Conservation (phyloP, 2,113 vertebrate genomes). For the Gadus chalcogrammus region DNA sequence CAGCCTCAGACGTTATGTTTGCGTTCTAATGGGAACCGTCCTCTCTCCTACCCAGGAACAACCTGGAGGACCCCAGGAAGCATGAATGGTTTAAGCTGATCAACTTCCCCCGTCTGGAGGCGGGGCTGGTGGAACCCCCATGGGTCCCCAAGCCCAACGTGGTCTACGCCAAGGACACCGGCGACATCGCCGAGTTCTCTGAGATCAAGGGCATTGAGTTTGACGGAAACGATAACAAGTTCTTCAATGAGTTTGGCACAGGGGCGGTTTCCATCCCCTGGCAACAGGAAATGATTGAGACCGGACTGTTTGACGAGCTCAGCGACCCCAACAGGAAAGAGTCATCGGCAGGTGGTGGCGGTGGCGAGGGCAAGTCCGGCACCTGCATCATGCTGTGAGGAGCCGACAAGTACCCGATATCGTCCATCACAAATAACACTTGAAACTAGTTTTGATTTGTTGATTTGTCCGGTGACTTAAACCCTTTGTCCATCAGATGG, state of each 20-base stretch:
- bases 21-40: background rate
- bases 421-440: constrained; percentile 11
- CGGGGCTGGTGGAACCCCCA: constrained; percentile 80
- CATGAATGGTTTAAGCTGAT: constrained; percentile 86
- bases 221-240: constrained; percentile 84
- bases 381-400: constrained; percentile 83
- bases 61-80: constrained; percentile 84
- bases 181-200: constrained; percentile 89
- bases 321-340: constrained; percentile 81
- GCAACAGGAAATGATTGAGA: constrained; percentile 90
- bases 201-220: constrained; percentile 86
- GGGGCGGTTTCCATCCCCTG: constrained; percentile 83
- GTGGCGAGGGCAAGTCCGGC: constrained; percentile 79
- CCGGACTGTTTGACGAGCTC: constrained; percentile 85
- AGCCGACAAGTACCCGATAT: constrained; percentile 1
- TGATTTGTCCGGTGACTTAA: constrained; percentile 32
- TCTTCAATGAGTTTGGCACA: constrained; percentile 87
- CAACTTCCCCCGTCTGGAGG: constrained; percentile 88
- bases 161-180: constrained; percentile 89
- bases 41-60: constrained; percentile 66
- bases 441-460: constrained; percentile 5
- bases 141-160: constrained; percentile 89
- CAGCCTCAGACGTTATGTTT: no score
- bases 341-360: constrained; percentile 46
- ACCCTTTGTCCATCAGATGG: constrained; percentile 26